These are phyloP conservation scores for Poeciliopsis paucimaculata DNA, from an alignment of 2,797 vertebrate species.

Conservation along the genomic window DNA sequence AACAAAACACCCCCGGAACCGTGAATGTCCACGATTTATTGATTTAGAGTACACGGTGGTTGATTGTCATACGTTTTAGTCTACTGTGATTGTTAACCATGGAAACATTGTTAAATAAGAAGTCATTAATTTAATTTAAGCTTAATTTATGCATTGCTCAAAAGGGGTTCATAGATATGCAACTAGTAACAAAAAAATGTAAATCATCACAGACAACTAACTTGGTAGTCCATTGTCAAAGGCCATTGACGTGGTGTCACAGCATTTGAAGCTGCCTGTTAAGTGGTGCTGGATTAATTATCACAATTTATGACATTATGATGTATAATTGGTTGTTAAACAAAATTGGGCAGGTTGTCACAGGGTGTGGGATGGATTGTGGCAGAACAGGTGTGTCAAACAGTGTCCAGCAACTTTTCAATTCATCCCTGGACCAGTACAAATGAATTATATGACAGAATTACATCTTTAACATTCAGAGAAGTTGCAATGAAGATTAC, in stretches of 20 bases:
- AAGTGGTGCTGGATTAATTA: not conserved
- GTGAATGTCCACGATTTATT: not conserved
- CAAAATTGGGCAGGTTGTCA: not conserved
- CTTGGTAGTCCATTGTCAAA: not conserved
- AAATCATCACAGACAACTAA: not conserved
- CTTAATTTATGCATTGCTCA: not conserved
- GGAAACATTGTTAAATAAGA: not conserved
- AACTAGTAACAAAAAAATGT: not conserved
- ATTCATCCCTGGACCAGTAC: not conserved
- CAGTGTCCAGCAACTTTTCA: not conserved
- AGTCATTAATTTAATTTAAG: not conserved
- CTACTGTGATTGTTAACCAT: not conserved
- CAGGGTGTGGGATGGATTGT: not conserved
- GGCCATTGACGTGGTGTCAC: not conserved
- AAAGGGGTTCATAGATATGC: not conserved
- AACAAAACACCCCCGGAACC: not conserved
- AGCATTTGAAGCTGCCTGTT: not conserved
- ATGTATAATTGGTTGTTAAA: not conserved
- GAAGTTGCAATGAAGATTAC: not conserved
- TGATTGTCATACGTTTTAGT: not conserved
- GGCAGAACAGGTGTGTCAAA: not conserved
- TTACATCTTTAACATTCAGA: not conserved
- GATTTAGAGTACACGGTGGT: not conserved
- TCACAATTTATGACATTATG: not conserved
- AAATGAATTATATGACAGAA: not conserved